phyloP scores from a whole-genome alignment of 2,888 invertebrate species.

The Notodonta ziczac region DNA sequence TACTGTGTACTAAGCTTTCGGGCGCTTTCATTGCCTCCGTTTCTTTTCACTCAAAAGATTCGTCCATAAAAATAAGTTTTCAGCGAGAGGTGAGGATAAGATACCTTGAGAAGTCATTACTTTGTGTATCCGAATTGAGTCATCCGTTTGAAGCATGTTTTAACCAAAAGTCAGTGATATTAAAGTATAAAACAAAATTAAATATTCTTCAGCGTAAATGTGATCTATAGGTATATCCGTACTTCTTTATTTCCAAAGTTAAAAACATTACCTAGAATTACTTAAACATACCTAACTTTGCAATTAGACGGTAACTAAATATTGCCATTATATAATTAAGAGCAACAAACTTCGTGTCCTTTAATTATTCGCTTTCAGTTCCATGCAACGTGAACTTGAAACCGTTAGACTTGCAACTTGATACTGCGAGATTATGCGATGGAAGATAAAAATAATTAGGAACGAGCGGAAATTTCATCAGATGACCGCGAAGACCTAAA shows the following conservation, averaged over 20 bases:
- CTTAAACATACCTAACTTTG: not conserved
- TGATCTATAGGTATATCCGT: too few relatives aligned
- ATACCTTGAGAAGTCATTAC: constrained; percentile 5
- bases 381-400: not conserved
- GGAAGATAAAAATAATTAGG: constrained; percentile 4
- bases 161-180: too few relatives aligned
- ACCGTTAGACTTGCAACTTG: not conserved
- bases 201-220: too few relatives aligned
- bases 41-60: constrained; percentile 15
- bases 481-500: not conserved
- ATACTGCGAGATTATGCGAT: not conserved
- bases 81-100: constrained; percentile 9
- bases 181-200: too few relatives aligned
- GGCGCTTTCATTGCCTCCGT: constrained; percentile 10
- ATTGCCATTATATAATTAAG: not conserved
- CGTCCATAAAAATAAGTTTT: constrained; percentile 12
- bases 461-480: not conserved
- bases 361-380: not conserved
- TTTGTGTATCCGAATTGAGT: too few relatives aligned
- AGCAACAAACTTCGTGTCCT: not conserved
- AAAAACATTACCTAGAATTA: not conserved
- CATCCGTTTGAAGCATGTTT: too few relatives aligned
- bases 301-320: not conserved
- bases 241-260: too few relatives aligned
- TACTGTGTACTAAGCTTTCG: constrained; percentile 13